A percentile compares a stretch with the other conserved stretches of the same genome.
Evolutionary conservation across 2,113 vertebrate genomes (phyloP).

Genomic region (Zapornia atra): DNA sequence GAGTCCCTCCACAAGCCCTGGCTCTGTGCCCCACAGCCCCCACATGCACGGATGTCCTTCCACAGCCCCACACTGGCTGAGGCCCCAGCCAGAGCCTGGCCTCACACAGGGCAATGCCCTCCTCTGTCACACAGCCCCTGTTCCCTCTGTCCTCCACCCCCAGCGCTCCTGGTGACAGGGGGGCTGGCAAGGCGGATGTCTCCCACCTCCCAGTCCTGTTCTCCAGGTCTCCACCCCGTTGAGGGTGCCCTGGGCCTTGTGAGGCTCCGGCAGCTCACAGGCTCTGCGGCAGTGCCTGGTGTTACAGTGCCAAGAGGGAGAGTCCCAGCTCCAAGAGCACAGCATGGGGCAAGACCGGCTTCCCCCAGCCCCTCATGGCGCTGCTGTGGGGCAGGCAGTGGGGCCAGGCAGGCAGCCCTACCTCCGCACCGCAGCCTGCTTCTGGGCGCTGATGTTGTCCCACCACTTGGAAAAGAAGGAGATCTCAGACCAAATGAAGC

Average conservation of each 20-base stretch:
- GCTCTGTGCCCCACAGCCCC: neutral
- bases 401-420: neutral
- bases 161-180: accelerated
- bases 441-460: slow-evolving; percentile 88
- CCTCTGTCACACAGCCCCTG: neutral
- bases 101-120: neutral
- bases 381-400: neutral
- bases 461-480: slow-evolving; percentile 98
- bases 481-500: slow-evolving; percentile 98
- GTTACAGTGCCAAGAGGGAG: accelerated
- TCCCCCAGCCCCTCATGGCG: neutral
- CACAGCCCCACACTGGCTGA: neutral
- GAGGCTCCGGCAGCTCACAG: neutral
- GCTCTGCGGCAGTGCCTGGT: accelerated
- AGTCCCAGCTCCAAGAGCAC: neutral
- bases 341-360: neutral
- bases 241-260: neutral
- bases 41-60: neutral
- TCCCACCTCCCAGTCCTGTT: neutral
- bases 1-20: accelerated
- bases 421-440: slow-evolving; percentile 89
- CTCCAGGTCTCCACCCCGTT: neutral
- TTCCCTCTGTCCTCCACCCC: neutral
- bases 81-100: neutral
- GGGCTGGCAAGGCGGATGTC: neutral